A percentile compares a stretch with the other conserved stretches of the same genome.
Conservation (phyloP, 2,888 invertebrate species). For the Tipula vernalis region DNA sequence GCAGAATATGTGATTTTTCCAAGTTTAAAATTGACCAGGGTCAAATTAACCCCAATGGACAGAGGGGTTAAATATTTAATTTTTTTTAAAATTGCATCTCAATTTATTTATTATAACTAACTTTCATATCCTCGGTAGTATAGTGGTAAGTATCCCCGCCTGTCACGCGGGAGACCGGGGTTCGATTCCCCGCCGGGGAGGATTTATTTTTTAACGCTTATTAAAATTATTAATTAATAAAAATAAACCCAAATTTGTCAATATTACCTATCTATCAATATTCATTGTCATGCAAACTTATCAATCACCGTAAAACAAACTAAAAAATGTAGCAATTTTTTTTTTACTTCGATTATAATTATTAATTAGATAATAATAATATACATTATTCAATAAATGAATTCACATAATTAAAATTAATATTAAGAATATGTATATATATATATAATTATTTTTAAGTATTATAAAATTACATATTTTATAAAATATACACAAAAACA, state of each 20-base stretch:
- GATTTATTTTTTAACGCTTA: background rate
- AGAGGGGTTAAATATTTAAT: no score
- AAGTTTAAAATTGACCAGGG: no score
- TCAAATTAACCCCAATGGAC: no score
- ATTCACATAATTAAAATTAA: background rate
- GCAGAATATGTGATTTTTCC: no score
- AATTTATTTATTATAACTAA: no score
- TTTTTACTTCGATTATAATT: background rate
- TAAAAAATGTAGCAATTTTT: background rate
- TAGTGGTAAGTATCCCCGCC: constrained; percentile 12
- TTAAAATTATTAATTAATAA: no score
- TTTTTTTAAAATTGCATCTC: no score
- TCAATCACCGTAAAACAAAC: background rate
- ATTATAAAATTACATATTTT: background rate
- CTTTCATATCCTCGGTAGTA: constrained; percentile 8
- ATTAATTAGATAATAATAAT: background rate
- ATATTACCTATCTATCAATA: no score
- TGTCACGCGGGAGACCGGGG: constrained; percentile 12
- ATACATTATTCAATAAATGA: background rate
- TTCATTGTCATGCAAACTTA: no score
- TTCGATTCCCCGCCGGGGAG: constrained; percentile 12
- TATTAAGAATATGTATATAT: background rate
- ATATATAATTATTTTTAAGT: background rate
- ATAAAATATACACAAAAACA: background rate
- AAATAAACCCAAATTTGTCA: background rate